phyloP scores from a whole-genome alignment of 2,888 invertebrate genomes.

The Himalopsyche japonica region DNA sequence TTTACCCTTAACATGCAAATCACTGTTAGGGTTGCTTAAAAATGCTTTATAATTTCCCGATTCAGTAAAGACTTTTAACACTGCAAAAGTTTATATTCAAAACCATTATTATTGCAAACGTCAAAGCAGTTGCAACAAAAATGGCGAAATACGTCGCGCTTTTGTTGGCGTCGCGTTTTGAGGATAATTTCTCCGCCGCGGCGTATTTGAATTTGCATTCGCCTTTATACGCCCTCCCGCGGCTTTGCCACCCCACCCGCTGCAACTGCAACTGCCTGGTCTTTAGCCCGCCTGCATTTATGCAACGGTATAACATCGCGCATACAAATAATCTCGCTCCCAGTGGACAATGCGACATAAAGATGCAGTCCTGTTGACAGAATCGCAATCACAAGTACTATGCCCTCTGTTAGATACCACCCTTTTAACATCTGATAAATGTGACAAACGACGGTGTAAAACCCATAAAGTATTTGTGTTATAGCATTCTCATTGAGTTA shows the following conservation, averaged over 20 bases:
- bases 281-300: slow-evolving; percentile 6
- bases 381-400: background rate
- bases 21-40: background rate
- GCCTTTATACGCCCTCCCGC: slow-evolving; percentile 19
- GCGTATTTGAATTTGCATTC: slow-evolving; percentile 30
- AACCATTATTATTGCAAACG: slow-evolving; percentile 8
- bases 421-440: background rate
- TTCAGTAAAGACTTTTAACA: background rate
- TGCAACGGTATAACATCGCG: slow-evolving; percentile 7
- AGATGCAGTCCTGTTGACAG: background rate
- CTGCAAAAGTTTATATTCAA: background rate
- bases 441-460: background rate
- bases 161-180: slow-evolving; percentile 27
- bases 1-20: background rate
- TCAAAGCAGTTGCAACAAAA: slow-evolving; percentile 23
- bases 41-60: background rate
- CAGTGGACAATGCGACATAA: background rate
- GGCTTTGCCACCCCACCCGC: background rate
- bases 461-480: too few relatives aligned
- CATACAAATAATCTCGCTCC: slow-evolving; percentile 17
- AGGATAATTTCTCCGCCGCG: slow-evolving; percentile 19
- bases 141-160: slow-evolving; percentile 1
- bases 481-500: too few relatives aligned
- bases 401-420: background rate
- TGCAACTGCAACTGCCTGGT: slow-evolving; percentile 8